phyloP scores from a whole-genome alignment of 2,113 vertebrate species.

The Varanus komodoensis region DNA sequence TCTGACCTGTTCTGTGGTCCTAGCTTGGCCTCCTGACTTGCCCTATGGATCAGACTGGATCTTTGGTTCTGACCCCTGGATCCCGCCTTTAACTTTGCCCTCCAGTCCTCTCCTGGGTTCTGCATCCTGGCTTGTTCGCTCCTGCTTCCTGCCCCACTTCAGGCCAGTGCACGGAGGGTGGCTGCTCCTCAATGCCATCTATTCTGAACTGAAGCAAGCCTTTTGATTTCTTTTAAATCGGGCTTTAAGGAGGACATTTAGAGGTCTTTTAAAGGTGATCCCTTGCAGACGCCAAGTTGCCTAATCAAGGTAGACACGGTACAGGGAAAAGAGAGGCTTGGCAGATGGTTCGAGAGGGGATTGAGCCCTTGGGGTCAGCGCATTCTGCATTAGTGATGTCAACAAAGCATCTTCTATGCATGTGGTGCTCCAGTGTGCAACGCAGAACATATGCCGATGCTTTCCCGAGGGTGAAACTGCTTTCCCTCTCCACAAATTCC shows the following conservation, averaged over 20 bases:
- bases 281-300: background rate
- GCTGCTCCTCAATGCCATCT: background rate
- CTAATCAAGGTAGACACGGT: constrained; percentile 1
- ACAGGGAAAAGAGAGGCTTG: background rate
- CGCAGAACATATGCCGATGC: background rate
- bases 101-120: too few species aligned
- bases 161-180: too few species aligned
- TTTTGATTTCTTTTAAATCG: background rate
- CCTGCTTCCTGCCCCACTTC: too few species aligned
- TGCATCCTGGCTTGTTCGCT: too few species aligned
- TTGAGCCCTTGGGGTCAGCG: background rate
- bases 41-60: too few species aligned
- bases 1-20: too few species aligned
- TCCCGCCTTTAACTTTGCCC: too few species aligned
- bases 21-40: too few species aligned
- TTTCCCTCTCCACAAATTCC: background rate
- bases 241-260: background rate
- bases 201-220: background rate
- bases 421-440: too few species aligned
- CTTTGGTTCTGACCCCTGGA: too few species aligned
- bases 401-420: background rate
- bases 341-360: background rate
- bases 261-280: background rate
- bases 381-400: background rate
- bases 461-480: background rate